Evolutionary conservation across 2,888 invertebrate species (phyloP), one percentile per base, ranked within the genome.

Genomic region (Stenoptilia bipunctidactyla): DNA sequence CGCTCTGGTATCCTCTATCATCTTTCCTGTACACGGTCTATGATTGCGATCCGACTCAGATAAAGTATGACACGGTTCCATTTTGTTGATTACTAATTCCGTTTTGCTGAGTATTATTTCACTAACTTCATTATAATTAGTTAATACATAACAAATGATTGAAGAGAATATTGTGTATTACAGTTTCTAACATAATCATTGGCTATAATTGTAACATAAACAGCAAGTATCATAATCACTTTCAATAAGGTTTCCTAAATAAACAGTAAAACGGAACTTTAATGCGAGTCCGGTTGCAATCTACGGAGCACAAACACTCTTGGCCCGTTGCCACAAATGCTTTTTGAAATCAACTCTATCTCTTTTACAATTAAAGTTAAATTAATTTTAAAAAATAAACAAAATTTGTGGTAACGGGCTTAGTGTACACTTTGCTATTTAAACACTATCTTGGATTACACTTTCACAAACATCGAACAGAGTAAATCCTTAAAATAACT

Each of bases 241-340:
- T n/a, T n/a, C n/a, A n/a, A n/a, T n/a, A n/a, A n/a, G n/a, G n/a
- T n/a, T n/a, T n/a, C n/a, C 8, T 3, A 20, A 20, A 20, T 20
- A 8, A 20, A 3, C 42, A 58, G 58, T 61, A 43, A 64, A 62
- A 66, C 66, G 68, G 65, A 62, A 66, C 60, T 49, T 44, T 38
- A 37, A 44, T 55, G 77, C 74, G 76, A 79, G 83, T 84, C 84
- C 84, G 80, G 84, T 82, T 82, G 83, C 84, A 84, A 79, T 82
- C 79, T 67, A 76, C 80, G 79, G 83, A 83, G 84, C 84, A 83
- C 83, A 71, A 83, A 79, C 77, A 79, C 83, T 83, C 82, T 84
- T 80, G 82, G 12, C 30, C 10, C 30, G 12, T n/a, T n/a, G 12
- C 30, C 30, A 30, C 30, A 30, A 30, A 30, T 30, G 20, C 20